A percentile compares a stretch with the other conserved stretches of the same genome.
Evolutionary conservation across 2,797 vertebrate genomes (phyloP).

Genomic region (Naso thynnoides): DNA sequence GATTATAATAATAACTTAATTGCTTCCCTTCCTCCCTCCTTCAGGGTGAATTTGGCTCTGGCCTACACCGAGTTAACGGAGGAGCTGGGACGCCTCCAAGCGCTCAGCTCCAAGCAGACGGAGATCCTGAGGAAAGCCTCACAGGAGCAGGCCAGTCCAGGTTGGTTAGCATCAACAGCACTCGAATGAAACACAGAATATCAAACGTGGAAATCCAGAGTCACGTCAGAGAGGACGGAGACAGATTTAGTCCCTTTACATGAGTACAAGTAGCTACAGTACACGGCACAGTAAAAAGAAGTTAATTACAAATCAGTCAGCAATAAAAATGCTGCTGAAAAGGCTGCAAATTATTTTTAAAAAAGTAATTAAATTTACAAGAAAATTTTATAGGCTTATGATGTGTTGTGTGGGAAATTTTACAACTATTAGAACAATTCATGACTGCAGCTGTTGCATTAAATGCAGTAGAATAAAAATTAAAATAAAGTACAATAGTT

Average conservation of each 20-base stretch:
- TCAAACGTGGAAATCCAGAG: no score
- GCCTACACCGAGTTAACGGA: slow-evolving; percentile 98
- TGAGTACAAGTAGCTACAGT: neutral
- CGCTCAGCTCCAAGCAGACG: slow-evolving; percentile 92
- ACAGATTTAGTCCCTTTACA: neutral
- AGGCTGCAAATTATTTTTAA: neutral
- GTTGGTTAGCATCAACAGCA: slow-evolving; percentile 75
- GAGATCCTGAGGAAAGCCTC: slow-evolving; percentile 93
- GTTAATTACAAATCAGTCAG: no score
- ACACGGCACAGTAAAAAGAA: neutral
- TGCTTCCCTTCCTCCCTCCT: slow-evolving; percentile 20
- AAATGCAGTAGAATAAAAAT: neutral
- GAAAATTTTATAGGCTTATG: neutral
- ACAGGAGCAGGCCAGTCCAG: slow-evolving; percentile 90
- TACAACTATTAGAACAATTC: neutral
- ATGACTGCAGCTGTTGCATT: neutral
- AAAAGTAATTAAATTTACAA: no score
- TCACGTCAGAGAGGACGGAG: no score
- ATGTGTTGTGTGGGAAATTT: neutral
- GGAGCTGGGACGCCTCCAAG: slow-evolving; percentile 92
- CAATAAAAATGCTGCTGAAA: no score
- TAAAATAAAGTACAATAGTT: neutral
- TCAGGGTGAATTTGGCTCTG: slow-evolving; percentile 95
- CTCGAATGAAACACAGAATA: no score
- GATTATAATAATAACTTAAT: slow-evolving; percentile 53